Base-by-base conservation (phyloP, 2,888 invertebrate genomes). In the Synanthedon vespiformis region DNA sequence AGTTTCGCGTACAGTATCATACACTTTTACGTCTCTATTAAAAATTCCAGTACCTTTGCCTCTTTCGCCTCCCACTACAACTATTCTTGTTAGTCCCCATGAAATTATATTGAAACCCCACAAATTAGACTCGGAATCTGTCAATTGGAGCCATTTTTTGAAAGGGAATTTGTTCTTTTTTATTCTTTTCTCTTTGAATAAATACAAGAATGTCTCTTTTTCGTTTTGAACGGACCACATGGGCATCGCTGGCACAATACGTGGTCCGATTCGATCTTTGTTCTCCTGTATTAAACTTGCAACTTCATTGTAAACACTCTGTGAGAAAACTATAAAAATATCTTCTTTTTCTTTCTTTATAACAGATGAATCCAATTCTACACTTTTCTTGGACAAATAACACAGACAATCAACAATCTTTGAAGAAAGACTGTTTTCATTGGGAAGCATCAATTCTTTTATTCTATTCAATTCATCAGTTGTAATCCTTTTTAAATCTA, bases 21-120 rank as follows among this genome's bases (percentile, higher is more conserved):
- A 86, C 1, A 85, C 72, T 56, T 68, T 79, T 0, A 87, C 73
- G 60, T 78, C 78, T 52, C 59, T 77, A 70, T 74, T 72, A 56
- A 80, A 86, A 1, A 58, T 53, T 0, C 85, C 84, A 1, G 75
- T 75, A 1, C 86, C 86, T 58, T 77, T 64, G 0, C 80, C 81
- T 62, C 68, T 63, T 56, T 87, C 86, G 4, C 87, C 87, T 50
- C 85, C 70, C 3, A 79, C 80, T 22, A 82, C 61, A 0, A 85
- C 72, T 16, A 86, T 55, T 56, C 72, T 82, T 4, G 71, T 73
- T 8, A 69, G 59, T 3, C 81, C 79, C 82, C 83, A 86, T 1
- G 70, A 59, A 0, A 69, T 63, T n/a, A 81, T 58, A 62, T 67
- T 80, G 84, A 84, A 86, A 2, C 87, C 87, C 87, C 87, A 87